Evolutionary conservation across 2,797 vertebrate genomes (phyloP).

Genomic region (Phalanger gymnotis): DNA sequence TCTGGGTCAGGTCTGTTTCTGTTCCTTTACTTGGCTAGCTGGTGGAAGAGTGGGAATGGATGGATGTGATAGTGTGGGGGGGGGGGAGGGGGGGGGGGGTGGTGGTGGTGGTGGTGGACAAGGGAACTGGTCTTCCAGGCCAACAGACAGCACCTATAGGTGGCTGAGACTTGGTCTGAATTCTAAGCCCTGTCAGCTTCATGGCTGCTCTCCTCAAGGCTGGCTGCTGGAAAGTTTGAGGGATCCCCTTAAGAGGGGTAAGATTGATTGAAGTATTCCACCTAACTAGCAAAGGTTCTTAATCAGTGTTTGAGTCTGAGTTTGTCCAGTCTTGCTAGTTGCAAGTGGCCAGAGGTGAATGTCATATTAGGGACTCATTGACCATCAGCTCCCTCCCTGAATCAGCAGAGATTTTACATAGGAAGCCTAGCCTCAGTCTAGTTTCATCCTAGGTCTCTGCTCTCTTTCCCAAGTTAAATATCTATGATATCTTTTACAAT

Average conservation of each 20-base stretch:
- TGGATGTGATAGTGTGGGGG: too few relatives aligned
- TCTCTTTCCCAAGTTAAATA: background rate
- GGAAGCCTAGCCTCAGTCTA: background rate
- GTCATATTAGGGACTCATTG: rapidly evolving
- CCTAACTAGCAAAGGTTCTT: background rate
- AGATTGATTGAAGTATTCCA: background rate
- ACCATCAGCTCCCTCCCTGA: background rate
- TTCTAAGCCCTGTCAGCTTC: too few relatives aligned
- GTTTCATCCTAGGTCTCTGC: background rate
- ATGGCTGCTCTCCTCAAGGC: background rate
- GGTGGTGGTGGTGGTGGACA: too few relatives aligned
- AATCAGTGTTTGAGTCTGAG: background rate
- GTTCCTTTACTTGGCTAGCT: too few relatives aligned
- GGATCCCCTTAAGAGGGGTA: background rate
- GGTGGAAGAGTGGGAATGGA: too few relatives aligned
- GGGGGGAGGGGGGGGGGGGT: too few relatives aligned
- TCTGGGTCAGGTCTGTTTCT: too few relatives aligned
- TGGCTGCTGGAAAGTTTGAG: background rate
- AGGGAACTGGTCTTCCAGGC: too few relatives aligned
- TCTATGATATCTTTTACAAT: background rate
- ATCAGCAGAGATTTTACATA: background rate
- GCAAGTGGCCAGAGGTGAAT: background rate
- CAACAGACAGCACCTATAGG: too few relatives aligned
- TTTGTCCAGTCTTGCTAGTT: background rate
- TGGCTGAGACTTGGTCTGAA: too few relatives aligned